A percentile compares a stretch with the other conserved stretches of the same genome.
Conservation (phyloP, 1,140 invertebrate genomes). For the Drosophila suzukii region DNA sequence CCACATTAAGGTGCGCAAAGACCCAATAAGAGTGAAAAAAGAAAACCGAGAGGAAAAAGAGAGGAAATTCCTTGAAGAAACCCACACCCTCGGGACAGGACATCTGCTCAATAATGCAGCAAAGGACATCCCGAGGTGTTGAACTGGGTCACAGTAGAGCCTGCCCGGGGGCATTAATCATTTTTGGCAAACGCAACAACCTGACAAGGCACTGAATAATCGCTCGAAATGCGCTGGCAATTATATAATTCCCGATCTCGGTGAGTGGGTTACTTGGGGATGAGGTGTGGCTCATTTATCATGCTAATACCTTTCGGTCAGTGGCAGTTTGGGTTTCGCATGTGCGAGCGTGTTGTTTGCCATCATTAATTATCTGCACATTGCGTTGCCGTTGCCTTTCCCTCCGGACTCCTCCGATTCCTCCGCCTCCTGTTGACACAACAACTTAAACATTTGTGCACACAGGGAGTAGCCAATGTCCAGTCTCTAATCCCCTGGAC, state of each 20-base stretch:
- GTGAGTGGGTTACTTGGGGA: conserved; percentile 49
- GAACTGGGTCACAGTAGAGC: conserved; percentile 46
- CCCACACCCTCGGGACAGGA: conserved; percentile 6
- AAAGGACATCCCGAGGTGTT: conserved; percentile 32
- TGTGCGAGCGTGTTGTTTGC: conserved; percentile 27
- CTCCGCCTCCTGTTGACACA: conserved; percentile 64
- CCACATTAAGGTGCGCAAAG: conserved; percentile 66
- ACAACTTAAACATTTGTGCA: conserved; percentile 76
- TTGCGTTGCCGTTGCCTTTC: conserved; percentile 31
- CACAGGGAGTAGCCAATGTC: conserved; percentile 63
- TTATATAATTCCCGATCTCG: conserved; percentile 62
- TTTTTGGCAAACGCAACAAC: conserved; percentile 32
- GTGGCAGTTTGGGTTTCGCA: conserved; percentile 36
- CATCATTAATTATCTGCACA: conserved; percentile 75
- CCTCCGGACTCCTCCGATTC: background rate
- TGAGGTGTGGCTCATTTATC: conserved; percentile 61
- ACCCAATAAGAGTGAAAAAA: conserved; percentile 26
- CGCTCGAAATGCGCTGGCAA: conserved; percentile 38
- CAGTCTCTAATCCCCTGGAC: conserved; percentile 50
- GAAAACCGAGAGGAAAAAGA: background rate
- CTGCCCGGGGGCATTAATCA: conserved; percentile 24
- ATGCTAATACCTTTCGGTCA: conserved; percentile 71
- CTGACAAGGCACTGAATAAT: conserved; percentile 53
- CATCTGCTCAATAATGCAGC: conserved; percentile 57
- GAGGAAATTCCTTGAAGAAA: background rate